These are phyloP conservation scores for Drosophila helvetica DNA, from an alignment of 2,888 invertebrate genomes.

Conservation along the genomic window DNA sequence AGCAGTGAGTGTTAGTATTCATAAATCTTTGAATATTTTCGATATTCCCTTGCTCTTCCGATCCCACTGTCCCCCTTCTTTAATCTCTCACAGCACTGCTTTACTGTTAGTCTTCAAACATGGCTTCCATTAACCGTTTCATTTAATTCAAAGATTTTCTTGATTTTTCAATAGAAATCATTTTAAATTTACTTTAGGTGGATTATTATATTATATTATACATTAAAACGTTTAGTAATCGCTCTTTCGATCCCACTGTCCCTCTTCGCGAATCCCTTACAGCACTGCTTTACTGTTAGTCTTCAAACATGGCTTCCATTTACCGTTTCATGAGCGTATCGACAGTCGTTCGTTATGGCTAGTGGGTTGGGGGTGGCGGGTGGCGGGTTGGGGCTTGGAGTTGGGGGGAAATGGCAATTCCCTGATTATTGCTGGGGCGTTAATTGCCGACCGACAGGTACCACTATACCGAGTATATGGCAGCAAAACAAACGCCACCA, in stretches of 20 bases:
- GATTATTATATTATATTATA: too few species aligned
- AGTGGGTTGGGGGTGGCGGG: too few species aligned
- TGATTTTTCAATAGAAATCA: too few species aligned
- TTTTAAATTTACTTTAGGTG: too few species aligned
- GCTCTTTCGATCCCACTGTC: slow-evolving; percentile 11
- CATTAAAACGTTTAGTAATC: too few species aligned
- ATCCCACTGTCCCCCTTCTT: slow-evolving; percentile 1
- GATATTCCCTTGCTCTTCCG: not conserved
- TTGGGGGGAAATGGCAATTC: not conserved
- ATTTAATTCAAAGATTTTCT: too few species aligned
- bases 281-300: slow-evolving; percentile 3
- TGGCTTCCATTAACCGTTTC: slow-evolving; percentile 12
- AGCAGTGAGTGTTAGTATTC: too few species aligned
- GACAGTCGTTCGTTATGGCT: not conserved
- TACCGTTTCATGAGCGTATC: slow-evolving; percentile 4
- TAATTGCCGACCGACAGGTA: slow-evolving; percentile 30
- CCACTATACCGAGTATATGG: not conserved
- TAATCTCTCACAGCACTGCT: slow-evolving; percentile 12
- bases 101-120: not conserved
- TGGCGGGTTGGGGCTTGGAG: too few species aligned
- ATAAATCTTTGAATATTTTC: not conserved
- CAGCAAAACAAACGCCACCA: slow-evolving; percentile 6
- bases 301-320: slow-evolving; percentile 5
- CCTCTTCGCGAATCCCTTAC: slow-evolving; percentile 1
- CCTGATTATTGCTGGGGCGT: slow-evolving; percentile 18